Evolutionary conservation across 2,888 invertebrate species (phyloP).

Genomic region (Teleiodes luculella): DNA sequence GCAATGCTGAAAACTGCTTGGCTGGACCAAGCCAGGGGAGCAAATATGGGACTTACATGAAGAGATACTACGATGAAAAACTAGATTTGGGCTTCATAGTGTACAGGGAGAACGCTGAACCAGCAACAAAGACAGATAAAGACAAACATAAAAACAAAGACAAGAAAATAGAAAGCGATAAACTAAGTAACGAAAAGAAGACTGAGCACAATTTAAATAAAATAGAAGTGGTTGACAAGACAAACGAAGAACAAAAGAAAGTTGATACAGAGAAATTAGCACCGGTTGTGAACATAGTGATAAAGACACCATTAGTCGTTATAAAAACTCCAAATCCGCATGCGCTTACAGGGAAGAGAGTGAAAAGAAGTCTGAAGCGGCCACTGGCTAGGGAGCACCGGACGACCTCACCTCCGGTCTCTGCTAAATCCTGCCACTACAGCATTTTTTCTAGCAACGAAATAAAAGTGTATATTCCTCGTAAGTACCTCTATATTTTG

Average conservation of each 20-base stretch:
- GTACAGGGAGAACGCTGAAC: background rate
- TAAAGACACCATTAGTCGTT: background rate
- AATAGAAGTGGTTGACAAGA: background rate
- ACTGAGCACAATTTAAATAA: background rate
- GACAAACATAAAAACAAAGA: background rate
- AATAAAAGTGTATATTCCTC: background rate
- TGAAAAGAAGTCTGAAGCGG: background rate
- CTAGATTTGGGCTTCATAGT: background rate
- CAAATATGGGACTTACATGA: background rate
- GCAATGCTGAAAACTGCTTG: background rate
- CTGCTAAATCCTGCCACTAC: background rate
- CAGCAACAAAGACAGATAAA: background rate
- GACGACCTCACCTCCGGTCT: background rate
- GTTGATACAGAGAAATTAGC: background rate
- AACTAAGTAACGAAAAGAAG: background rate
- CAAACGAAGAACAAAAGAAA: background rate
- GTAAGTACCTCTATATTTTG: background rate
- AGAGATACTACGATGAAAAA: background rate
- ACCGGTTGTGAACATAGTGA: background rate
- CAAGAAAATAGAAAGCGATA: background rate
- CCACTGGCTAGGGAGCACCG: background rate
- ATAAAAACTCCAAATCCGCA: background rate
- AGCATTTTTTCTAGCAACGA: background rate
- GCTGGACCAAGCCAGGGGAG: constrained; percentile 2
- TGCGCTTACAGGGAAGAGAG: background rate